Percentiles rank a stretch among this genome's conserved stretches.
These are phyloP conservation scores for Sinocyclocheilus anophthalmus DNA, from an alignment of 2,113 vertebrate genomes.

Conservation along the genomic window DNA sequence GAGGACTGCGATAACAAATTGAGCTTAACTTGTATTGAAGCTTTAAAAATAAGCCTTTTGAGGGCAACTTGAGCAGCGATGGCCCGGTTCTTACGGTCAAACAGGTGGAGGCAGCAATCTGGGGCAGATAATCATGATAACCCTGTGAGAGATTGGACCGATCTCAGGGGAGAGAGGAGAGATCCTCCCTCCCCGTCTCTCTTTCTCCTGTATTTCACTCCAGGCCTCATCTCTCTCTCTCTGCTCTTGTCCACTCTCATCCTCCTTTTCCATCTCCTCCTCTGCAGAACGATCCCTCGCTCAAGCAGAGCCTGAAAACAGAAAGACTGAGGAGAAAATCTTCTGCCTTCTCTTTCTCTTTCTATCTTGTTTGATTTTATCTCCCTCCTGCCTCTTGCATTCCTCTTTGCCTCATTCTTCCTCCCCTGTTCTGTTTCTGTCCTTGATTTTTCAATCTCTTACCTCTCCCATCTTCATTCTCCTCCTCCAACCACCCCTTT, in stretches of 20 bases:
- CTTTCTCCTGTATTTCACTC: conserved; percentile 22
- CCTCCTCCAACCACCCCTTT: background rate
- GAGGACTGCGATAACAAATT: background rate
- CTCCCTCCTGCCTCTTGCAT: background rate
- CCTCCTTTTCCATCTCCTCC: conserved; percentile 23
- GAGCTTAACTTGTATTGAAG: background rate
- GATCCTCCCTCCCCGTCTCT: background rate
- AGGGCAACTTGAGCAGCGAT: background rate
- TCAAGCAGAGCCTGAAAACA: background rate
- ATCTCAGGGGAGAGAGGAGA: conserved; percentile 1
- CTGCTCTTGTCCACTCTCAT: conserved; percentile 3
- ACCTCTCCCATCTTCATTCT: background rate
- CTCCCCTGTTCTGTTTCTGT: conserved; percentile 12
- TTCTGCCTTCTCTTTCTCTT: background rate
- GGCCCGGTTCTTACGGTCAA: background rate
- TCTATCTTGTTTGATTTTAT: background rate
- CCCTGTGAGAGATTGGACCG: background rate
- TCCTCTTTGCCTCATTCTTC: background rate
- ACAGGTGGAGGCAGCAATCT: conserved; percentile 21
- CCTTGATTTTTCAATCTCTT: conserved; percentile 36
- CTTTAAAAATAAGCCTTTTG: background rate
- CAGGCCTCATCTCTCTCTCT: conserved; percentile 13
- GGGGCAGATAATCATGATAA: conserved; percentile 7
- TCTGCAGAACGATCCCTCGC: background rate
- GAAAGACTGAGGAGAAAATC: background rate